Evolutionary conservation across 1,140 invertebrate species (phyloP).

Genomic region (Hylaeus volcanicus): DNA sequence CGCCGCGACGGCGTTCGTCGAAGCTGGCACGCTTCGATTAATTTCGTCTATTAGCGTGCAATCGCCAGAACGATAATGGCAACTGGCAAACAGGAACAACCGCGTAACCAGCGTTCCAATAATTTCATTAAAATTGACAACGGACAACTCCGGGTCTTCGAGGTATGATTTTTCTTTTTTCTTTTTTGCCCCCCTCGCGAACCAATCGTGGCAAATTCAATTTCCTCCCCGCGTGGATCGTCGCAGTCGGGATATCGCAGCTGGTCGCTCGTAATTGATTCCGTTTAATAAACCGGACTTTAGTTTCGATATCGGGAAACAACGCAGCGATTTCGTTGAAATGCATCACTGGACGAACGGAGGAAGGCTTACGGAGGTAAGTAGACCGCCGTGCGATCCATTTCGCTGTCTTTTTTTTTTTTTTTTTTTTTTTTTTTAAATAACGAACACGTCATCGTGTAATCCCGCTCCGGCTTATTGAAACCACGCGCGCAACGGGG

Average conservation of each 20-base stretch:
- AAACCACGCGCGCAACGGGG: constrained; percentile 32
- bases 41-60: constrained; percentile 47
- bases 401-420: constrained; percentile 32
- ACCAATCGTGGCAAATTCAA: constrained; percentile 28
- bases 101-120: constrained; percentile 45
- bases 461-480: constrained; percentile 18
- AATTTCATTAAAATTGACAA: constrained; percentile 54
- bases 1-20: background rate
- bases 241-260: constrained; percentile 14
- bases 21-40: constrained; percentile 53
- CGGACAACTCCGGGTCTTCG: background rate
- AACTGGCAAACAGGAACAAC: constrained; percentile 6
- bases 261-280: constrained; percentile 34
- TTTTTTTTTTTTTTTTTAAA: constrained; percentile 44
- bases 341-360: constrained; percentile 2
- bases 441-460: constrained; percentile 43
- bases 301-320: constrained; percentile 22
- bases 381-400: constrained; percentile 9
- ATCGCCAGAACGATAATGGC: constrained; percentile 38
- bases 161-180: background rate
- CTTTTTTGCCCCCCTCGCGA: constrained; percentile 1
- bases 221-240: background rate
- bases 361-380: constrained; percentile 2
- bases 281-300: constrained; percentile 38
- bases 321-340: constrained; percentile 30